These are phyloP conservation scores for Pyrochroa serraticornis DNA, from an alignment of 2,888 invertebrate genomes.

Conservation along the genomic window DNA sequence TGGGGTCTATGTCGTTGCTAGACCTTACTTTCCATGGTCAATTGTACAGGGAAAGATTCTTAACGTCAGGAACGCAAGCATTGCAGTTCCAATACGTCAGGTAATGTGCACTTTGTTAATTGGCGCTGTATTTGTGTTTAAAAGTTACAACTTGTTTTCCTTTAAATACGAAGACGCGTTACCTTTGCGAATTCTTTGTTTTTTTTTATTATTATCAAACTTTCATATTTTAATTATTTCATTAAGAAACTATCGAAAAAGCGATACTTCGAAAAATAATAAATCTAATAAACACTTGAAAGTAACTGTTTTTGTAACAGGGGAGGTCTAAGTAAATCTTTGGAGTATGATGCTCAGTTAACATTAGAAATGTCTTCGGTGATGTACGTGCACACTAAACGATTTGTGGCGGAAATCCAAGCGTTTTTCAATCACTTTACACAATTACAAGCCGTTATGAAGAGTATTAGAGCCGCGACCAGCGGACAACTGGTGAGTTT, in stretches of 20 bases:
- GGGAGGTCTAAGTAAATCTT: slow-evolving; percentile 62
- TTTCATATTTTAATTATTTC: too few relatives aligned
- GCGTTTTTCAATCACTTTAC: slow-evolving; percentile 86
- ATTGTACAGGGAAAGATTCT: slow-evolving; percentile 81
- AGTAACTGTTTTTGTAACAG: slow-evolving; percentile 46
- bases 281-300: not conserved
- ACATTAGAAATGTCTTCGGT: slow-evolving; percentile 88
- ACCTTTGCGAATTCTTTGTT: too few relatives aligned
- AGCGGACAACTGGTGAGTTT: slow-evolving; percentile 63
- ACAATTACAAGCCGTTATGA: slow-evolving; percentile 79
- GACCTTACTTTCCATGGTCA: slow-evolving; percentile 82
- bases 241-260: too few relatives aligned
- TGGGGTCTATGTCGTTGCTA: slow-evolving; percentile 78
- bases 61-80: slow-evolving; percentile 81
- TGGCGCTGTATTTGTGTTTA: too few relatives aligned
- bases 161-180: too few relatives aligned
- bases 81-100: slow-evolving; percentile 76
- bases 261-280: too few relatives aligned
- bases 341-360: slow-evolving; percentile 72
- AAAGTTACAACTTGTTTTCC: too few relatives aligned
- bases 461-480: slow-evolving; percentile 67
- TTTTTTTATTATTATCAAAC: too few relatives aligned
- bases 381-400: slow-evolving; percentile 90
- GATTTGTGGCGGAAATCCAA: slow-evolving; percentile 88
- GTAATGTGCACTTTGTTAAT: slow-evolving; percentile 33